Evolutionary conservation across 2,888 invertebrate species (phyloP).

Genomic region (Epistrophe eligans): DNA sequence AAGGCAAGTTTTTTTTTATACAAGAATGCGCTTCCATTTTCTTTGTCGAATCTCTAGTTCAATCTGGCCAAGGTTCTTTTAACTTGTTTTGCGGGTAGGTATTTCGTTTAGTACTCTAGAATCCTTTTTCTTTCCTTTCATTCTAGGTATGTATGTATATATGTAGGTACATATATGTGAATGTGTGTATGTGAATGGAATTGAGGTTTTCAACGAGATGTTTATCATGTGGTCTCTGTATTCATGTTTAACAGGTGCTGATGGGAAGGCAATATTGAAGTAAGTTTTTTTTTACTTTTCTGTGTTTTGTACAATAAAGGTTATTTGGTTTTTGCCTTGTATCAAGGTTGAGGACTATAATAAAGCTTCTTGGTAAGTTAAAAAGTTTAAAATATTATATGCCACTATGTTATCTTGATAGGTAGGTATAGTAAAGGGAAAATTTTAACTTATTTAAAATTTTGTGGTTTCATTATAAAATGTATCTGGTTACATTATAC

Average conservation of each 20-base stretch:
- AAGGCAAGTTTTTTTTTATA: slow-evolving; percentile 21
- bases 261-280: slow-evolving; percentile 32
- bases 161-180: too few relatives aligned
- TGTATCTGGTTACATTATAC: background rate
- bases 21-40: slow-evolving; percentile 29
- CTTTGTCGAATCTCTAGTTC: slow-evolving; percentile 22
- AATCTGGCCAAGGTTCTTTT: slow-evolving; percentile 25
- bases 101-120: background rate
- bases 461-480: background rate
- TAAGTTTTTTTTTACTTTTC: background rate
- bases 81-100: background rate
- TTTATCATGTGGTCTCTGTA: slow-evolving; percentile 52
- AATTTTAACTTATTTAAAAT: background rate
- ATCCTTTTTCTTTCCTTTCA: slow-evolving; percentile 1
- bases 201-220: slow-evolving; percentile 52
- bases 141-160: background rate
- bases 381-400: background rate
- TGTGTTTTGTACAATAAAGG: background rate
- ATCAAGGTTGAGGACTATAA: slow-evolving; percentile 4
- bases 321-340: slow-evolving; percentile 15
- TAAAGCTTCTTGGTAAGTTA: background rate
- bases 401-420: background rate
- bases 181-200: slow-evolving; percentile 24
- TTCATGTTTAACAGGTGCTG: slow-evolving; percentile 55
- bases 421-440: background rate